A percentile compares a stretch with the other conserved stretches of the same genome.
These are phyloP conservation scores for Leptodactylus fuscus DNA, from an alignment of 2,113 vertebrate genomes.

Conservation along the genomic window DNA sequence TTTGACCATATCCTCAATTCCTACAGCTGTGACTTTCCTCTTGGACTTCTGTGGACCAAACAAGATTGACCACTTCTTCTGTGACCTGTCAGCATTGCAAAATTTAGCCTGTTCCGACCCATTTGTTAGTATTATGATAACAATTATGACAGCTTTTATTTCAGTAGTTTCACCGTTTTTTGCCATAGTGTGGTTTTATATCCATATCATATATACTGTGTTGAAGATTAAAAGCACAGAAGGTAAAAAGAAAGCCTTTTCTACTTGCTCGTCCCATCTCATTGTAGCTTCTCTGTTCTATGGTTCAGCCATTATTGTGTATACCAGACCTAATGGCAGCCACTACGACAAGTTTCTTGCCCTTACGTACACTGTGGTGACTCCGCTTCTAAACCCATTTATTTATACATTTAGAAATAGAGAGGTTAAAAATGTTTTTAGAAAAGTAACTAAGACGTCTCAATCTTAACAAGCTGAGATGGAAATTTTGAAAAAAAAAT, in stretches of 20 bases:
- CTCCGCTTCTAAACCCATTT: slow-evolving; percentile 40
- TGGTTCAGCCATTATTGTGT: slow-evolving; percentile 38
- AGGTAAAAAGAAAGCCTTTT: slow-evolving; percentile 25
- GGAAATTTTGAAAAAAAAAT: too few relatives aligned
- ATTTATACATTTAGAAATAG: slow-evolving; percentile 44
- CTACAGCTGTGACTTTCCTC: slow-evolving; percentile 61
- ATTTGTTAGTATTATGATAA: slow-evolving; percentile 57
- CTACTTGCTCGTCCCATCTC: slow-evolving; percentile 37
- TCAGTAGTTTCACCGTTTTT: slow-evolving; percentile 43
- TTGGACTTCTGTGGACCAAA: slow-evolving; percentile 67
- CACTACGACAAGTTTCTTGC: slow-evolving; percentile 41
- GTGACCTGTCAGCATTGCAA: slow-evolving; percentile 65
- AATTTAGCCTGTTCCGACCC: slow-evolving; percentile 64
- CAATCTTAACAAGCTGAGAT: not conserved
- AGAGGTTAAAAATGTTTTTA: not conserved
- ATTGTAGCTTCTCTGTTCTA: slow-evolving; percentile 13
- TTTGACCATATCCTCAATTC: slow-evolving; percentile 62
- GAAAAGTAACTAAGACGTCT: not conserved
- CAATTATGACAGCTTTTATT: not conserved
- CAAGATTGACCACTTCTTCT: slow-evolving; percentile 65
- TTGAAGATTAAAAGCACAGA: not conserved
- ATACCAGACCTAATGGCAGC: slow-evolving; percentile 4
- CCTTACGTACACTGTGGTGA: slow-evolving; percentile 24
- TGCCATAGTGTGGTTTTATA: slow-evolving; percentile 47
- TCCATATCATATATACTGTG: slow-evolving; percentile 39